Evolutionary conservation across 2,113 vertebrate genomes (phyloP).

Genomic region (Pachyramphus minor): DNA sequence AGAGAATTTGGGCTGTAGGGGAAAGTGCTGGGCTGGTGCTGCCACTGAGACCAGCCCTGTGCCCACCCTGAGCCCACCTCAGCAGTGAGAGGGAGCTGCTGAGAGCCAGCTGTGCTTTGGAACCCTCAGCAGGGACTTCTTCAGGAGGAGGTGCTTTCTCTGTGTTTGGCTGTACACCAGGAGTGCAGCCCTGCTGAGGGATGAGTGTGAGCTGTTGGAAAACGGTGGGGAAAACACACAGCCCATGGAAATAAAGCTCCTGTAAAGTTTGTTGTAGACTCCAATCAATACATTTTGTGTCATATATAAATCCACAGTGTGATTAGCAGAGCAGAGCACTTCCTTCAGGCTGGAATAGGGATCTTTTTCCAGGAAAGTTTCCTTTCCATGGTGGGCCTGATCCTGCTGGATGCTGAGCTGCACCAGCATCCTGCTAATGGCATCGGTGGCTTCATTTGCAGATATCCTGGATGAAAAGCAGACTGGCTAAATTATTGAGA

Average conservation of each 20-base stretch:
- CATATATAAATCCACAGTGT: not conserved
- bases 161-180: not conserved
- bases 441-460: slow-evolving; percentile 65
- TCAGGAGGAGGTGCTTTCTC: accelerated
- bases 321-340: not conserved
- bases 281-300: not conserved
- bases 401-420: not conserved
- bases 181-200: not conserved
- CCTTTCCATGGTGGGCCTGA: not conserved
- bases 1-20: not conserved
- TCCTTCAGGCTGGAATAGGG: not conserved
- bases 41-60: not conserved
- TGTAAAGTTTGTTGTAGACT: not conserved
- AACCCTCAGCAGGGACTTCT: accelerated
- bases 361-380: not conserved
- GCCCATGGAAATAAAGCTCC: slow-evolving; percentile 7
- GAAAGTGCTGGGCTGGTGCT: not conserved
- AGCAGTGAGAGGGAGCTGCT: not conserved
- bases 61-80: not conserved
- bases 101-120: not conserved
- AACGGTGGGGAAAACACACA: not conserved
- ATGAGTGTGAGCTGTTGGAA: not conserved
- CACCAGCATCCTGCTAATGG: not conserved
- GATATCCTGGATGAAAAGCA: slow-evolving; percentile 34
- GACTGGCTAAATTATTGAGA: slow-evolving; percentile 36